Evolutionary conservation across 2,888 invertebrate genomes (phyloP), one percentile per base, ranked within the genome.

Genomic region (Carterocephalus palaemon): DNA sequence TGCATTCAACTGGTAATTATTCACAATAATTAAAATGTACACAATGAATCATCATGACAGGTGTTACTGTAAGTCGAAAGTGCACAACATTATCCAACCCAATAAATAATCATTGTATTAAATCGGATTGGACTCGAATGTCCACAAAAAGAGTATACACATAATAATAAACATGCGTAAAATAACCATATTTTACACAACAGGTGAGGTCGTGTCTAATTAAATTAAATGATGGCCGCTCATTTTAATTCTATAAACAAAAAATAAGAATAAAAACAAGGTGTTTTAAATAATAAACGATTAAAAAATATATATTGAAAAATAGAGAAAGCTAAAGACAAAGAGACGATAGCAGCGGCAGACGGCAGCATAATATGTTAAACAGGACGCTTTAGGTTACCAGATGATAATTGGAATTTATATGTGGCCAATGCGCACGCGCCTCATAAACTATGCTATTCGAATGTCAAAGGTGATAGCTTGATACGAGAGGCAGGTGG

Each of bases 381-480:
- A 40, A 16, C 40, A 29, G 29, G 20, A 46, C 46, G 42, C 47
- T 33, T 34, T 47, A 46, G 43, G 37, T 49, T 47, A 42, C 42
- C 37, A 32, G 50, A 52, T 48, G 49, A 51, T 55, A 54, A 54
- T 53, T 53, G 53, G 42, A 54, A 59, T 54, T 52, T 51, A 52
- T 52, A 52, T 48, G 42, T 46, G 47, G 49, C 49, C 48, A 52
- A 51, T 51, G 46, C 46, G 32, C 46, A 45, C 43, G 50, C 49
- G 55, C 52, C 53, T 48, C 47, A 51, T 51, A 51, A 54, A 54
- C 40, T 52, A 53, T 49, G 55, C 59, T 47, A 47, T 40, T 39
- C 57, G 75, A 83, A 84, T 82, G 84, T 78, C 82, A 81, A 67
- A 81, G 75, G 74, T 75, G 70, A 73, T 67, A 65, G 37, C 37